A percentile compares a stretch with the other conserved stretches of the same genome.
These are phyloP conservation scores for Hypocryptadius cinnamomeus DNA, from an alignment of 2,113 vertebrate genomes.

Conservation along the genomic window DNA sequence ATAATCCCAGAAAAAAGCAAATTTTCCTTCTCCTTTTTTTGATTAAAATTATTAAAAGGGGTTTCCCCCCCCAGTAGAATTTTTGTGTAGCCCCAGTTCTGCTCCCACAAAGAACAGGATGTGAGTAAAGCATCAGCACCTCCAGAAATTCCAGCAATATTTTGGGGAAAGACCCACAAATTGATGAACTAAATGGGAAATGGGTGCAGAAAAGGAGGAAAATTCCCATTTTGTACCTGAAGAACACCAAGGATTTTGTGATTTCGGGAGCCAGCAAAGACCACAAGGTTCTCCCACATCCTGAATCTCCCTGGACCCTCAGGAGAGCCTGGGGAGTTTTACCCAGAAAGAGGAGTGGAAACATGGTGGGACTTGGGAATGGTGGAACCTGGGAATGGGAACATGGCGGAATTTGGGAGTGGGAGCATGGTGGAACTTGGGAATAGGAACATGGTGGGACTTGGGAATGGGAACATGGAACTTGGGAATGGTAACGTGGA, in stretches of 20 bases:
- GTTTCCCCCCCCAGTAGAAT: no score
- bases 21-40: neutral
- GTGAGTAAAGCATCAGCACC: accelerated
- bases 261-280: neutral
- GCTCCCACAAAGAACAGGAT: accelerated
- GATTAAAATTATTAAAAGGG: neutral
- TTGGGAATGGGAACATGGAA: neutral
- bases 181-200: neutral
- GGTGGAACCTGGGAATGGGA: neutral
- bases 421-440: no score
- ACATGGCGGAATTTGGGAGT: neutral
- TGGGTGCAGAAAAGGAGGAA: neutral
- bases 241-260: neutral
- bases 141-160: neutral
- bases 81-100: neutral
- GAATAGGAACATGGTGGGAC: neutral
- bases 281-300: neutral
- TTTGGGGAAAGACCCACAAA: neutral
- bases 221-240: neutral
- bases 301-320: neutral
- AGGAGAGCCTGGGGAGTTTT: neutral
- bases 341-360: neutral
- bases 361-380: neutral
- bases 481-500: neutral
- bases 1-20: neutral